A percentile compares a stretch with the other conserved stretches of the same genome.
phyloP scores from a whole-genome alignment of 2,797 vertebrate genomes.

The Anolis apletophallus region DNA sequence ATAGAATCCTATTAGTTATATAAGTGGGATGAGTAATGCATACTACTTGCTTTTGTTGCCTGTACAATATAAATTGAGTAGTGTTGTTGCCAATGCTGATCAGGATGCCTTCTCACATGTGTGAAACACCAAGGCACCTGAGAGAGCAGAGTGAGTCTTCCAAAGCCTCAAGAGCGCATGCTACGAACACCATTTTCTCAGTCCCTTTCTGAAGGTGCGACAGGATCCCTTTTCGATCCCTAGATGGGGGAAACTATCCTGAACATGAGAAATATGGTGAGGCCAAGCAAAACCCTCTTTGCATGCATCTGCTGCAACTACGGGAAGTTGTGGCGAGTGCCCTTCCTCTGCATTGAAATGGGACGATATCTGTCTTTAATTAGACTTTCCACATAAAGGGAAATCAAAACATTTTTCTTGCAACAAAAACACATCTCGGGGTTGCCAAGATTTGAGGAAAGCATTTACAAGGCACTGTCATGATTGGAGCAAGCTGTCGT shows the following conservation, averaged over 20 bases:
- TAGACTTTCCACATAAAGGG: not conserved
- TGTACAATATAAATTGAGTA: not conserved
- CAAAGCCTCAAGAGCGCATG: no score
- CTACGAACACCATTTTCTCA: no score
- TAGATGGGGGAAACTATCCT: not conserved
- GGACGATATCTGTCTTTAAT: constrained; percentile 2
- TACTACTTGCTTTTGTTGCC: not conserved
- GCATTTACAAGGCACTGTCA: not conserved
- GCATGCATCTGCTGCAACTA: not conserved
- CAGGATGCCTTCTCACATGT: not conserved
- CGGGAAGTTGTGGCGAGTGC: not conserved
- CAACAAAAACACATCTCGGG: not conserved
- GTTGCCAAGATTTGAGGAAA: constrained; percentile 22
- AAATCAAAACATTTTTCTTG: not conserved
- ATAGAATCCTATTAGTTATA: no score
- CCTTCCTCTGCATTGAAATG: not conserved
- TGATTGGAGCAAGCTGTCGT: constrained; percentile 17
- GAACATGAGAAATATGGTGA: not conserved
- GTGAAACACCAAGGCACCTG: not conserved
- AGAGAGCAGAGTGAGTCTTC: no score
- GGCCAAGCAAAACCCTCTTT: not conserved
- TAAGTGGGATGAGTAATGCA: no score
- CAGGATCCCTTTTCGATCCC: no score
- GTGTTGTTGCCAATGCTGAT: not conserved
- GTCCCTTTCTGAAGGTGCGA: no score